Evolutionary conservation across 2,113 vertebrate genomes (phyloP).

Genomic region (Sarotherodon lohbergeri): DNA sequence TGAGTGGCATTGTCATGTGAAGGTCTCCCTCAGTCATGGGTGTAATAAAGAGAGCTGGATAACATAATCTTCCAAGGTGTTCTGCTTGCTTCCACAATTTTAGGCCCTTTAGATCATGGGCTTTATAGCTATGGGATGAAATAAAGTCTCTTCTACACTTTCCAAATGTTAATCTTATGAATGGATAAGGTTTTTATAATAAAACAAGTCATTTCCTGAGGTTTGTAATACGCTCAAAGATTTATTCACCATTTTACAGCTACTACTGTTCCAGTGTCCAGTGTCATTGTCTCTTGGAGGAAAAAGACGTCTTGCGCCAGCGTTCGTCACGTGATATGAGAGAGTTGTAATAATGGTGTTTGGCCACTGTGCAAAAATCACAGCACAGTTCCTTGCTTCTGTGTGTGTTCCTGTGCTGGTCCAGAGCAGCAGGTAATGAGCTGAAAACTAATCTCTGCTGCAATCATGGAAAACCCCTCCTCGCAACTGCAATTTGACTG

Average conservation of each 20-base stretch:
- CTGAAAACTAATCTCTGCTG: background rate
- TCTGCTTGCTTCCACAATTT: background rate
- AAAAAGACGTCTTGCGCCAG: background rate
- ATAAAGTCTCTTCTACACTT: background rate
- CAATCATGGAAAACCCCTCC: background rate
- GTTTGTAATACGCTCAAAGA: background rate
- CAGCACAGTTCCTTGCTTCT: background rate
- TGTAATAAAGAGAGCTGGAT: background rate
- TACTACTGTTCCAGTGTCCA: background rate
- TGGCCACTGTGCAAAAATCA: background rate
- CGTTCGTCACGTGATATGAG: background rate
- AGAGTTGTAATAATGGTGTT: background rate
- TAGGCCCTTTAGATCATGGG: rapidly evolving
- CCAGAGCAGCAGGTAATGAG: background rate
- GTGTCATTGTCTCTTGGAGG: background rate
- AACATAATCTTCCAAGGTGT: too few species aligned
- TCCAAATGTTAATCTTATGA: background rate
- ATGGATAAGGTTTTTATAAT: background rate
- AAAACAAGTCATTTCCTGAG: background rate
- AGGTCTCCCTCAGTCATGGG: background rate
- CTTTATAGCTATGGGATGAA: background rate
- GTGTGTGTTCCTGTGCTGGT: background rate
- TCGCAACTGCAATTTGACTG: background rate
- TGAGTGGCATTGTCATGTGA: background rate
- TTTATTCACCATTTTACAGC: background rate